These are phyloP conservation scores for Atrina japonica DNA, from an alignment of 2,888 invertebrate species.

Conservation along the genomic window DNA sequence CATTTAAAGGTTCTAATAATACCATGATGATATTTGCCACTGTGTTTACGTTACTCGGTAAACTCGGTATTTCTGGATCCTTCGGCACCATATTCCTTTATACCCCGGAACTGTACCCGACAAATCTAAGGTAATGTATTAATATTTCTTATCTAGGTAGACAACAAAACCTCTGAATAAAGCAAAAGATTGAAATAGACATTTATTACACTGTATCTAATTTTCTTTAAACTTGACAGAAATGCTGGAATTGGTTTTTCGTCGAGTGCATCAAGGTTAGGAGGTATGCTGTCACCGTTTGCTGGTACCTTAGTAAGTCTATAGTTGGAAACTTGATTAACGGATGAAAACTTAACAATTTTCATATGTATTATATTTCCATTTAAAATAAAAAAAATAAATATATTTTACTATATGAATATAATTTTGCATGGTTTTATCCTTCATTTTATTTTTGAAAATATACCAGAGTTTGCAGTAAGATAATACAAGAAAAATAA, in stretches of 20 bases:
- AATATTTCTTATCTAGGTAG: no score
- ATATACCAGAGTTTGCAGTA: no score
- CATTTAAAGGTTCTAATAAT: no score
- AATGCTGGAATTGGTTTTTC: constrained; percentile 35
- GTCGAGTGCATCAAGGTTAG: constrained; percentile 26
- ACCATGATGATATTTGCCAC: not conserved
- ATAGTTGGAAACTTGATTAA: no score
- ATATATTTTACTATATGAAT: no score
- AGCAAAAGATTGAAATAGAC: not conserved
- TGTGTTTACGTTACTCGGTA: constrained; percentile 24
- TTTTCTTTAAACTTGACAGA: constrained; percentile 3
- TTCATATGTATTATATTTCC: no score
- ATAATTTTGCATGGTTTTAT: no score
- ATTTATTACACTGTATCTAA: not conserved
- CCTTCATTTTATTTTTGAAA: no score
- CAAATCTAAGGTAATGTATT: constrained; percentile 15
- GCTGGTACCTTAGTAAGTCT: constrained; percentile 29
- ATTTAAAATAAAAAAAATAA: no score
- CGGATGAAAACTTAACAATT: no score
- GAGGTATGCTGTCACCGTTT: constrained; percentile 34
- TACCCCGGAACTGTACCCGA: constrained; percentile 29
- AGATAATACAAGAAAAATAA: no score
- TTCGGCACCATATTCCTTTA: constrained; percentile 13
- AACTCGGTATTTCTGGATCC: constrained; percentile 18
- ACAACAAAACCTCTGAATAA: no score